Evolutionary conservation across 2,113 vertebrate species (phyloP), one percentile per base, ranked within the genome.

Genomic region (Spheniscus mendiculus): DNA sequence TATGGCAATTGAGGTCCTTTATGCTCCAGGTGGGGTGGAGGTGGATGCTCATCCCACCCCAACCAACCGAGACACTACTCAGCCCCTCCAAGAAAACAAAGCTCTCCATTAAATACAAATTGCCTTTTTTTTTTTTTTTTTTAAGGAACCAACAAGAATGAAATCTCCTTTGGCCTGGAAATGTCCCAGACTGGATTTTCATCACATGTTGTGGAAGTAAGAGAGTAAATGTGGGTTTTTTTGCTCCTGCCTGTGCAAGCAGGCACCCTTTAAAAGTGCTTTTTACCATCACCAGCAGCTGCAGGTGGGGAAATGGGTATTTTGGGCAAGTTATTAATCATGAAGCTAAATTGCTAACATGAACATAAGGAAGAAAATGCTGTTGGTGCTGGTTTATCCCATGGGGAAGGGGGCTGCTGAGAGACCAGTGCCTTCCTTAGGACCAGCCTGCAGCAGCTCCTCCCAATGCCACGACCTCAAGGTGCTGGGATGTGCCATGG

Each of bases 151-250:
- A 99, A 98, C 96, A 99, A 98, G 97, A 99, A 99, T 0, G 99
- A 99, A 83, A 99, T 98, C 38, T 98, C 99, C 32, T 99, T 99
- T 18, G 99, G 99, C 11, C 97, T 99, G 83, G 99, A 99, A 96
- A 99, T 99, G 99, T 99, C 99, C 16, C 99, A 99, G 97, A 99
- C 99, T 0, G 99, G 99, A n/a, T 99, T 99, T 95, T 99, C 99
- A 69, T 99, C 99, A 0, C 99, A 99, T 10, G 97, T 99, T 52
- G 99, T 99, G 38, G 99, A 99, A 98, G 99, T 99, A 97, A 98
- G 99, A 77, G 50, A 5, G 15, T 44, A 94, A 89, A 71, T 2
- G 3, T 4, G 38, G 44, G 19, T 8, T 23, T 59, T 59, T 74
- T 50, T 3, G 7, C 14, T 50, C 66, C 32, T 36, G 29, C 44